Conservation (phyloP, 2,888 invertebrate species). For the Chymomyza amoena region DNA sequence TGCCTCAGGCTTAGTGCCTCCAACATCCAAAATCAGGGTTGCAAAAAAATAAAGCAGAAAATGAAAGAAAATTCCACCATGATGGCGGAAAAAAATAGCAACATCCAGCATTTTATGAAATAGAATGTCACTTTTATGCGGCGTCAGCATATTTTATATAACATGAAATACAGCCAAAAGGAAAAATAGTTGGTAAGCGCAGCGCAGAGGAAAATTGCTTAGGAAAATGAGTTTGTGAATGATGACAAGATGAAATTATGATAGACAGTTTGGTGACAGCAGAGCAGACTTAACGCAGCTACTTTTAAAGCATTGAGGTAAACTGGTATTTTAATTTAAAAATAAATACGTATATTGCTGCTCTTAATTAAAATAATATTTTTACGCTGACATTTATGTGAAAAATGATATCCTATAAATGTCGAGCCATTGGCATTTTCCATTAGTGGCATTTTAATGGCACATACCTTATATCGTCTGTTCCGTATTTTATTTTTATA, state of each 20-base stretch:
- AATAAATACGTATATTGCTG: too few species aligned
- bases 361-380: too few species aligned
- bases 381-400: too few species aligned
- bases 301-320: too few species aligned
- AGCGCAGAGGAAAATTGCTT: neutral
- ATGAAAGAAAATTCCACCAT: neutral
- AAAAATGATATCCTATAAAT: too few species aligned
- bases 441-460: too few species aligned
- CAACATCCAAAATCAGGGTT: slow-evolving; percentile 17
- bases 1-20: neutral
- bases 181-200: slow-evolving; percentile 45
- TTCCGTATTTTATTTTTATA: too few species aligned
- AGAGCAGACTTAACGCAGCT: too few species aligned
- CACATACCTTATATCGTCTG: too few species aligned
- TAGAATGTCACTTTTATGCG: slow-evolving; percentile 57
- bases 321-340: too few species aligned
- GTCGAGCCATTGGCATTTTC: too few species aligned
- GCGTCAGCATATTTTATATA: slow-evolving; percentile 62
- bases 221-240: neutral
- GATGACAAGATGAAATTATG: neutral
- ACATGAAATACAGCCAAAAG: slow-evolving; percentile 29
- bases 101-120: slow-evolving; percentile 39
- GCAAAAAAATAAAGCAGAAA: slow-evolving; percentile 10
- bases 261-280: neutral
- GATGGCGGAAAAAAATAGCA: slow-evolving; percentile 31